Conservation (phyloP, 2,888 invertebrate genomes). For the Vesta saturnalis region DNA sequence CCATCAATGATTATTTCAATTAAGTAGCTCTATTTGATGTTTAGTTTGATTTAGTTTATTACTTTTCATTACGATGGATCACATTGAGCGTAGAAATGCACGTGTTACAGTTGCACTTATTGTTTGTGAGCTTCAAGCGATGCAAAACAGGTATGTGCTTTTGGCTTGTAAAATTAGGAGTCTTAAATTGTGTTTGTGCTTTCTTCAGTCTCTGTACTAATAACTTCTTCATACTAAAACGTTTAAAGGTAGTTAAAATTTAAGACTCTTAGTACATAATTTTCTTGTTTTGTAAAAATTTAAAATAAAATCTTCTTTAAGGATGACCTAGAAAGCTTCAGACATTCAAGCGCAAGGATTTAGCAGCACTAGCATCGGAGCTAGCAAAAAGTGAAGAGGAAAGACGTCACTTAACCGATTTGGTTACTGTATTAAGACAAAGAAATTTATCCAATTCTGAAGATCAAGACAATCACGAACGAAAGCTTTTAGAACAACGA, state of each 20-base stretch:
- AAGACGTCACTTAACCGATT: conserved; percentile 74
- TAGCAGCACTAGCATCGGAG: conserved; percentile 73
- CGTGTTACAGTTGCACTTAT: conserved; percentile 33
- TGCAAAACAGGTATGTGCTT: conserved; percentile 61
- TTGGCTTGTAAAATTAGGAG: conserved; percentile 43
- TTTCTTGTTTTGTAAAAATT: conserved; percentile 13
- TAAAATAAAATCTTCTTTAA: conserved; percentile 61
- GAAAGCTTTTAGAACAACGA: conserved; percentile 77
- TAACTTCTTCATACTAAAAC: background rate
- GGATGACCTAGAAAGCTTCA: conserved; percentile 82
- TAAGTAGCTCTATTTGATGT: background rate
- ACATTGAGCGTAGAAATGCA: conserved; percentile 24
- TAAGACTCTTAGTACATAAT: conserved; percentile 25
- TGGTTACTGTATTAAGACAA: conserved; percentile 68
- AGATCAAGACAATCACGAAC: conserved; percentile 63
- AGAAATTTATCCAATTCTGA: conserved; percentile 59
- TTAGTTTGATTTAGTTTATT: background rate
- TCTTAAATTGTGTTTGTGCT: conserved; percentile 30
- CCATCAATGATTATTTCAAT: no score
- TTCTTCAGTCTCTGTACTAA: background rate
- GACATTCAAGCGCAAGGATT: conserved; percentile 80
- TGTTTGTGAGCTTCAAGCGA: conserved; percentile 56
- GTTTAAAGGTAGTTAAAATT: conserved; percentile 15
- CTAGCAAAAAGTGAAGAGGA: conserved; percentile 80
- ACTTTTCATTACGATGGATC: conserved; percentile 14